Evolutionary conservation across 37 sponge, comb jelly and placozoan species (phyloP).

Genomic region (Agelas oroides): DNA sequence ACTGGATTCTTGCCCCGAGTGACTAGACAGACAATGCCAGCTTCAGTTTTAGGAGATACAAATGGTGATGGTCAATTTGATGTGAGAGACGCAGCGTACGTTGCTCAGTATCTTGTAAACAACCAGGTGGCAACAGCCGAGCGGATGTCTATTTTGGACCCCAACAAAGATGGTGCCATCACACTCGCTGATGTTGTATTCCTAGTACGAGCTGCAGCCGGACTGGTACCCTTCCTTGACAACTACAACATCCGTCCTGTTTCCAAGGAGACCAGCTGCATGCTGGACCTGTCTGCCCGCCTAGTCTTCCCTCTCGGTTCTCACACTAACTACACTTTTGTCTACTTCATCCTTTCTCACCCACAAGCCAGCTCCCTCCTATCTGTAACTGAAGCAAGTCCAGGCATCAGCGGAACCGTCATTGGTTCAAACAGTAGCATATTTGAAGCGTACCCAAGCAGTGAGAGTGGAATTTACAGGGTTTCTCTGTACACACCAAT

Average conservation of each 20-base stretch:
- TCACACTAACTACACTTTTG: background rate
- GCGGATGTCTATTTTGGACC: background rate
- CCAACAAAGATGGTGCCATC: conserved; percentile 23
- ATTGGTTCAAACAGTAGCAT: background rate
- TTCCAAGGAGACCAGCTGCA: conserved; percentile 1
- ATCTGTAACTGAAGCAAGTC: background rate
- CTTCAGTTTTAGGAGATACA: conserved; percentile 12
- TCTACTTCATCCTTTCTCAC: conserved; percentile 42
- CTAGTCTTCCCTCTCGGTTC: background rate
- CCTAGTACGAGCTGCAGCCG: conserved; percentile 20
- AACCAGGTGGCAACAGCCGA: background rate
- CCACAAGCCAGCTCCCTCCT: conserved; percentile 11
- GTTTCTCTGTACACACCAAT: conserved; percentile 39
- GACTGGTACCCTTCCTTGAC: conserved; percentile 47
- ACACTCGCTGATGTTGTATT: conserved; percentile 53
- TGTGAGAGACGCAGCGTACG: conserved; percentile 37
- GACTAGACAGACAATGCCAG: background rate
- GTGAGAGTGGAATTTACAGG: background rate
- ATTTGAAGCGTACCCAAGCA: background rate
- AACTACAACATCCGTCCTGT: background rate
- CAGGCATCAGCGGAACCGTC: background rate
- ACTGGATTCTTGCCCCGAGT: background rate
- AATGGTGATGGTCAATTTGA: conserved; percentile 29
- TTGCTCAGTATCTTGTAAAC: background rate
- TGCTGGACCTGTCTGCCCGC: conserved; percentile 9